Evolutionary conservation across 2,888 invertebrate genomes (phyloP), one percentile per base, ranked within the genome.

Genomic region (Achlya flavicornis): DNA sequence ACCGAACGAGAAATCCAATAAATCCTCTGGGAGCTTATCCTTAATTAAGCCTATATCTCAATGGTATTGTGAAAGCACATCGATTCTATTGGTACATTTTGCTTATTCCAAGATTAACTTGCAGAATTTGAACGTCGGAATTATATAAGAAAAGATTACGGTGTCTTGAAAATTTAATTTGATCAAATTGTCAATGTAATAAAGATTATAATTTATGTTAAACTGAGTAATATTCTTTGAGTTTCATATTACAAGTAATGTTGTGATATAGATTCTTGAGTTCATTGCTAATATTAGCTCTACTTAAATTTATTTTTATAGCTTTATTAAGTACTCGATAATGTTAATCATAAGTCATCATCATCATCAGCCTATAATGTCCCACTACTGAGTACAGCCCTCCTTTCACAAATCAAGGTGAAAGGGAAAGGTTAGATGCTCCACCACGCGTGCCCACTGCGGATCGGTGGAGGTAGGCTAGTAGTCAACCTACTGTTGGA

Each of bases 11-110:
- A 58, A 60, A 60, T 59, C 58, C 58, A 35, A 59, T 59, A 59
- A 59, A 59, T 10, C 60, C 60, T 43, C 43, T 43, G 60, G 60
- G 60, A 60, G 16, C 12, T 41, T 19, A 60, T 12, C 26, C 60
- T 60, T 60, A 60, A 60, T 60, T 60, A 60, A 60, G 60, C 41
- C 60, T 41, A 12, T 19, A 26, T 26, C 60, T 60, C 60, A 41
- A 43, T 35, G 61, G 48, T 61, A 61, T 53, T 53, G 48, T 48
- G 48, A 46, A 43, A 32, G 32, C 48, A 33, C 35, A 57, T 53
- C 33, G 48, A 57, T 61, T 61, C 61, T 33, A 46, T 35, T 10
- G 61, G 35, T 16, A 16, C 12, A 43, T 48, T 46, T 48, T 57
- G 10, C 61, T 53, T 53, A 53, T 53, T 53, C 35, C 58, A 26